Evolutionary conservation across 2,797 vertebrate species (phyloP).

Genomic region (Rhinophrynus dorsalis): DNA sequence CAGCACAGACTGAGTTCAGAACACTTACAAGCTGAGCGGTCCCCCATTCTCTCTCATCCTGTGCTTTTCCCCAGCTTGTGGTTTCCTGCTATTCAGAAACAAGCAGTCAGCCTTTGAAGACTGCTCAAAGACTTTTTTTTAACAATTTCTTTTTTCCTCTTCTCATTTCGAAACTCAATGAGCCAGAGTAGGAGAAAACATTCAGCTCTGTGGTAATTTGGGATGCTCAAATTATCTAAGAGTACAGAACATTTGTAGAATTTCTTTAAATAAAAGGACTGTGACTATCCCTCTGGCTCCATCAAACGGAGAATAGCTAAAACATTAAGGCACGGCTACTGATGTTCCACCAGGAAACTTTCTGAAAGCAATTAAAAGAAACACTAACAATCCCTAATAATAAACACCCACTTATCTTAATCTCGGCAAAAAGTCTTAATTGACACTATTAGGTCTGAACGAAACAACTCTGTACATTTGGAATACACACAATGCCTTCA

Average conservation of each 20-base stretch:
- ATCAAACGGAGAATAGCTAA: conserved; percentile 3
- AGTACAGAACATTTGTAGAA: conserved; percentile 19
- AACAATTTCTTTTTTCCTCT: conserved; percentile 34
- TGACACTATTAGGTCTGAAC: no score
- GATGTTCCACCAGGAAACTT: neutral
- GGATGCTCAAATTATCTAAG: conserved; percentile 47
- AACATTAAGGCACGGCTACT: neutral
- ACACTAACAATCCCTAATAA: no score
- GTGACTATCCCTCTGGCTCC: conserved; percentile 1
- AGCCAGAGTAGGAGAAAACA: conserved; percentile 47
- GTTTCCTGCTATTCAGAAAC: conserved; percentile 64
- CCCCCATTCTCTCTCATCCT: conserved; percentile 47
- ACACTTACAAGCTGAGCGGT: conserved; percentile 62
- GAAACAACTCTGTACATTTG: no score
- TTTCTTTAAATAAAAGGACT: neutral
- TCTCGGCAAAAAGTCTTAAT: no score
- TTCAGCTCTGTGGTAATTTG: conserved; percentile 53
- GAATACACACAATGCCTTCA: no score
- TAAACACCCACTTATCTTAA: no score
- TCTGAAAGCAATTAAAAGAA: neutral
- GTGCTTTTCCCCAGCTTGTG: conserved; percentile 50
- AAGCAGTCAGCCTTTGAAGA: conserved; percentile 65
- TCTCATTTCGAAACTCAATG: conserved; percentile 53
- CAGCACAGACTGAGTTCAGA: conserved; percentile 45
- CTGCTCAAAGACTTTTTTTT: conserved; percentile 57